phyloP scores from a whole-genome alignment of 2,113 vertebrate species.

The Brachyhypopomus occidentalis region DNA sequence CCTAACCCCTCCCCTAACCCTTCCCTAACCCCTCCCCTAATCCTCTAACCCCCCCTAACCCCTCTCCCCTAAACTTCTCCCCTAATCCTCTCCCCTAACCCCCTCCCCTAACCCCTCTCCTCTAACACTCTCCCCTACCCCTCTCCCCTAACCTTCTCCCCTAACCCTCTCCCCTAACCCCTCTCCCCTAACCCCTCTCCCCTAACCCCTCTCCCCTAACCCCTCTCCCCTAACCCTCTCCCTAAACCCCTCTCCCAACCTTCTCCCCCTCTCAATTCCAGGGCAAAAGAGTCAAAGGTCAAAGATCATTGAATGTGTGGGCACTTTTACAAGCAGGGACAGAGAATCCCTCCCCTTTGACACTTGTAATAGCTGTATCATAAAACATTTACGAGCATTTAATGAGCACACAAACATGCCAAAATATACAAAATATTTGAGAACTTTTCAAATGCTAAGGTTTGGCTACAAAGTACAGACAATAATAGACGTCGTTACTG shows the following conservation, averaged over 20 bases:
- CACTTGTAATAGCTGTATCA: background rate
- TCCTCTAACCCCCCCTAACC: too few species aligned
- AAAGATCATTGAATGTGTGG: slow-evolving; percentile 19
- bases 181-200: too few species aligned
- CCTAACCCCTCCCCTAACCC: background rate
- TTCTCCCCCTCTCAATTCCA: too few species aligned
- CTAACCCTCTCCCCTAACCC: background rate
- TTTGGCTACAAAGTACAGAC: background rate
- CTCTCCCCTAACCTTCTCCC: too few species aligned
- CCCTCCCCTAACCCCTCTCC: background rate
- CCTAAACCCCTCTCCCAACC: too few species aligned
- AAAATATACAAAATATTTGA: background rate
- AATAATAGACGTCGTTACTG: background rate
- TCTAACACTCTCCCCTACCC: too few species aligned
- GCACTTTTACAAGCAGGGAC: background rate
- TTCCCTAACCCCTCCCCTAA: too few species aligned
- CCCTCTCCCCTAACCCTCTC: too few species aligned
- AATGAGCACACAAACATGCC: background rate
- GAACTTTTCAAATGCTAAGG: background rate
- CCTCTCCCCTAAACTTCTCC: too few species aligned
- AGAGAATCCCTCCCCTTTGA: background rate
- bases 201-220: too few species aligned
- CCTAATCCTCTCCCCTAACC: background rate
- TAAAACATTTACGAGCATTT: slow-evolving; percentile 21
- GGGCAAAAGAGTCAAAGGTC: slow-evolving; percentile 7